Evolutionary conservation across 2,797 vertebrate genomes (phyloP), one percentile per base, ranked within the genome.

Genomic region (Etheostoma perlongum): DNA sequence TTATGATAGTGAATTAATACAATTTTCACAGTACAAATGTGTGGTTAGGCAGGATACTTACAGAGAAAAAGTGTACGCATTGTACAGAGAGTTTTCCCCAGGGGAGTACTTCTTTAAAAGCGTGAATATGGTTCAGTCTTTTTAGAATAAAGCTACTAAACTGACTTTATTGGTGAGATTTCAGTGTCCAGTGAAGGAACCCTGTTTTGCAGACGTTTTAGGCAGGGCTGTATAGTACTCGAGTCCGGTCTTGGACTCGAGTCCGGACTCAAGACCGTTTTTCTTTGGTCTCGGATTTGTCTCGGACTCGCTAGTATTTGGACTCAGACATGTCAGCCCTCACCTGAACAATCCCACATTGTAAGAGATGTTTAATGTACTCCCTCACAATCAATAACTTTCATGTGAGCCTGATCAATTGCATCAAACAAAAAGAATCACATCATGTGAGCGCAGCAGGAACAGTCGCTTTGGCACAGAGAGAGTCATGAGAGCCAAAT

Each of bases 391-490:
- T 86, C 64, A 67, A 33, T 61, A 68, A 47, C 1, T 75, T 74
- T 81, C 79, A 87, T 61, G 75, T 83, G 79, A 88, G 49, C 36
- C 72, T 30, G 72, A 79, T 87, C 76, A 68, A 52, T 47, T 16
- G 49, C 48, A 67, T 73, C 58, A 70, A 73, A 81, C 75, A 25
- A 58, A 47, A 58, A 62, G 62, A 1, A 53, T 52, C 4, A 0
- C 46, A 46, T 88, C 81, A 73, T 78, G 73, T 79, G 86, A 76
- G 54, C 4, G 2, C 62, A 25, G 58, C n/a, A 2, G 69, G 30
- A 69, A 6, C 1, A 12, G 61, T 6, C 18, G 4, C 16, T 46
- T 11, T 57, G 71, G 72, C 63, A 16, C 23, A 2, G 27, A 63
- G 52, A 42, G 58, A 65, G 69, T 76, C 82, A 72, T 8, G 53